phyloP scores from a whole-genome alignment of 2,888 invertebrate species.

The Ptychoptera albimana region DNA sequence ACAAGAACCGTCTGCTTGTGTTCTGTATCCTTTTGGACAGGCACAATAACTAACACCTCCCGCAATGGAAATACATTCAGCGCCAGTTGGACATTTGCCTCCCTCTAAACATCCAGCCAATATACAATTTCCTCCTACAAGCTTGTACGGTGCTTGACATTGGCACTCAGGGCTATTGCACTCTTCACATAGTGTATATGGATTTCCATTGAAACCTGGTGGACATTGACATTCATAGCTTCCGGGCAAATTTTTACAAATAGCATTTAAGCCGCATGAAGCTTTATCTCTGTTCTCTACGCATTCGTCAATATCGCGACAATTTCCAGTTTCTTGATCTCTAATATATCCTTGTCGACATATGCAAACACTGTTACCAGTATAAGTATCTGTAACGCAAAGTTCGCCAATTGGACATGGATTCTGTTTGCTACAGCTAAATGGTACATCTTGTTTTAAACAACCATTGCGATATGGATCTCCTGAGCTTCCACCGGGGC shows the following conservation, averaged over 20 bases:
- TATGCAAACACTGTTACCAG: conserved; percentile 69
- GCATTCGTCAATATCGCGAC: conserved; percentile 79
- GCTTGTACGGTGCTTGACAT: conserved; percentile 75
- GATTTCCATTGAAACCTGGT: conserved; percentile 75
- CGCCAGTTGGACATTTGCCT: conserved; percentile 69
- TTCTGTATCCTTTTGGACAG: conserved; percentile 73
- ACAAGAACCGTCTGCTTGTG: conserved; percentile 64
- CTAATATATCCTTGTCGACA: conserved; percentile 78
- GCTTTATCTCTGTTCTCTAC: conserved; percentile 54
- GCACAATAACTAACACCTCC: conserved; percentile 87
- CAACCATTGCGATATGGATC: conserved; percentile 71
- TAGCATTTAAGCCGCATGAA: conserved; percentile 74
- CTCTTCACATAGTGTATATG: conserved; percentile 72
- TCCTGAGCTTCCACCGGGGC: conserved; percentile 65
- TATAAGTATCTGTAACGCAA: conserved; percentile 60
- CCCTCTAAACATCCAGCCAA: conserved; percentile 67
- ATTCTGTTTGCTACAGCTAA: conserved; percentile 53
- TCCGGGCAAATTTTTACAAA: conserved; percentile 84
- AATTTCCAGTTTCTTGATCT: conserved; percentile 53
- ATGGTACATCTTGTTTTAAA: conserved; percentile 42
- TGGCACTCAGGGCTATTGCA: conserved; percentile 71
- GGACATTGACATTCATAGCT: conserved; percentile 89
- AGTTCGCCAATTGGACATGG: conserved; percentile 76
- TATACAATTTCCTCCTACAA: conserved; percentile 69
- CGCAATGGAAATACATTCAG: conserved; percentile 79